Conservation (phyloP, 2,888 invertebrate species). For the Lasius fuliginosus region DNA sequence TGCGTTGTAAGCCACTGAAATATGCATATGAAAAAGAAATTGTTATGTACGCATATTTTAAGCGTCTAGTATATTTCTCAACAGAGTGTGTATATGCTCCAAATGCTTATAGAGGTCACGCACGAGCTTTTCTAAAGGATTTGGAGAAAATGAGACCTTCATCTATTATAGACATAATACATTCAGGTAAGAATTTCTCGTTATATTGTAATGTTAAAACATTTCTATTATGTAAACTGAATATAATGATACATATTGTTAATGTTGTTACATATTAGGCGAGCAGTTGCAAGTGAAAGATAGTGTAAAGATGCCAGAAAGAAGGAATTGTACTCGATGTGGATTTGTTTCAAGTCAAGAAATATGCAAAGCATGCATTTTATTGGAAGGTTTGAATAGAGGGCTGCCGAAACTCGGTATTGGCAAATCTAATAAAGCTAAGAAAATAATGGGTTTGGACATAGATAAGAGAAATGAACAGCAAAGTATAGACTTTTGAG, state of each 20-base stretch:
- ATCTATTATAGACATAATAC: conserved; percentile 97
- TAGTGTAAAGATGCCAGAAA: conserved; percentile 93
- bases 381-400: conserved; percentile 97
- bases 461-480: conserved; percentile 20
- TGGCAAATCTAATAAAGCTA: conserved; percentile 94
- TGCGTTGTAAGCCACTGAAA: conserved; percentile 98
- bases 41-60: conserved; percentile 99
- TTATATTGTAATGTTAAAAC: conserved; percentile 24
- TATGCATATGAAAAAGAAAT: conserved; percentile 99
- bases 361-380: conserved; percentile 98
- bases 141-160: conserved; percentile 97
- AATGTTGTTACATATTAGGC: conserved; percentile 86
- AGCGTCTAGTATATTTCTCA: conserved; percentile 98
- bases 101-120: conserved; percentile 98
- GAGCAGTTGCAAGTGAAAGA: conserved; percentile 95
- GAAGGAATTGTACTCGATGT: conserved; percentile 94
- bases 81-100: conserved; percentile 99
- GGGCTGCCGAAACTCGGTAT: conserved; percentile 97
- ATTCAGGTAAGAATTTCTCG: conserved; percentile 89
- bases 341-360: conserved; percentile 97
- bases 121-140: conserved; percentile 96
- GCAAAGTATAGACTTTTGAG: conserved; percentile 60
- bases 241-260: conserved; percentile 25
- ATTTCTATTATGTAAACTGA: conserved; percentile 38
- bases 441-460: conserved; percentile 73